Evolutionary conservation across 2,113 vertebrate species (phyloP).

Genomic region (Hemiscyllium ocellatum): DNA sequence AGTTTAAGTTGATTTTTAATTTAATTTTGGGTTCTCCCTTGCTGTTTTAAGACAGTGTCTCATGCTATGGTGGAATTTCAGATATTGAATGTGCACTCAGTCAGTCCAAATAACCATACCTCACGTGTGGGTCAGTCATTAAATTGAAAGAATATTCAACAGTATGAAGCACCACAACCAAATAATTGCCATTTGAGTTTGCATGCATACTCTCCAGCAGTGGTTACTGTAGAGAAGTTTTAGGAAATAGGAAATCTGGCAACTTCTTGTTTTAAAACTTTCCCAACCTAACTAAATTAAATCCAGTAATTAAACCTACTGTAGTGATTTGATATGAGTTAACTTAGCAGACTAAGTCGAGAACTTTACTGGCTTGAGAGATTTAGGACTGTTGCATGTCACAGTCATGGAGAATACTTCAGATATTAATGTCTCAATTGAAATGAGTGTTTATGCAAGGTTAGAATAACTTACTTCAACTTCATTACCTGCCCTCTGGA

Average conservation of each 20-base stretch:
- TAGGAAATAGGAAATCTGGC: background rate
- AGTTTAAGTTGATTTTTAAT: background rate
- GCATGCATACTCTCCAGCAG: background rate
- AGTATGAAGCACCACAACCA: background rate
- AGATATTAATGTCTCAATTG: background rate
- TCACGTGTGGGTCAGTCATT: background rate
- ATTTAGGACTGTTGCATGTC: background rate
- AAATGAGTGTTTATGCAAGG: background rate
- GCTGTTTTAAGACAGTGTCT: background rate
- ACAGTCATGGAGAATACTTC: background rate
- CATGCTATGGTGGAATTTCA: background rate
- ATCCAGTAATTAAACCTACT: background rate
- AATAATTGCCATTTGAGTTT: background rate
- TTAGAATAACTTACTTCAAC: background rate
- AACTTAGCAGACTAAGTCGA: background rate
- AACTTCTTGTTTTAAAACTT: background rate
- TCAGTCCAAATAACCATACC: background rate
- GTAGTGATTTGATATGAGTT: background rate
- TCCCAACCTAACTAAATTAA: background rate
- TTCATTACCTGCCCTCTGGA: background rate
- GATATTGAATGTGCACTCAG: background rate
- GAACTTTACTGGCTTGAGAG: background rate
- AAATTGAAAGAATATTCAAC: background rate
- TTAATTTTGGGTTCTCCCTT: background rate
- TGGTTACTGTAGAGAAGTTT: background rate